A percentile compares a stretch with the other conserved stretches of the same genome.
These are phyloP conservation scores for Spinus pinus DNA, from an alignment of 2,797 vertebrate genomes.

Conservation along the genomic window DNA sequence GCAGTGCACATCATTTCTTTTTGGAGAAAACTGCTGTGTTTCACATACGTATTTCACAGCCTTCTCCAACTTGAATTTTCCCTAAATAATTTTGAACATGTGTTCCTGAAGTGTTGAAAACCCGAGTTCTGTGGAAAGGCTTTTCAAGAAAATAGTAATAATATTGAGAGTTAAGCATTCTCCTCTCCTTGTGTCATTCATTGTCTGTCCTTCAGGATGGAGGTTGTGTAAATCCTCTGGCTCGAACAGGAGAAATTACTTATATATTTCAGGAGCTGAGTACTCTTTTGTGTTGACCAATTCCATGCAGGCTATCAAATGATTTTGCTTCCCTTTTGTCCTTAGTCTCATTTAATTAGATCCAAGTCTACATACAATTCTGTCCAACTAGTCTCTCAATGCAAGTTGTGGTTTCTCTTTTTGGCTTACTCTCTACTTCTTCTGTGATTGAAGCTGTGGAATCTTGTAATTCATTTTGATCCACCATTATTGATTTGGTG, in stretches of 20 bases:
- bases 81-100: neutral
- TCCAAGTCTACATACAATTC: conserved; percentile 68
- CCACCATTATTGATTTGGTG: conserved; percentile 81
- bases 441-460: conserved; percentile 74
- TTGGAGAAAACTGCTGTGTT: neutral
- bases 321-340: conserved; percentile 65
- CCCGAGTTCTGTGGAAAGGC: neutral
- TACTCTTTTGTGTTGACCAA: conserved; percentile 55
- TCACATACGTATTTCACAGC: neutral
- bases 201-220: neutral
- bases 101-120: neutral
- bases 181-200: neutral
- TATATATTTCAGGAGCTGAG: conserved; percentile 26
- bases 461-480: conserved; percentile 82
- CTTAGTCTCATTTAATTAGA: conserved; percentile 76
- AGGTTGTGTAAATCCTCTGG: neutral
- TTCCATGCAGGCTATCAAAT: conserved; percentile 48
- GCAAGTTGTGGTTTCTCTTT: conserved; percentile 73
- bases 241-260: neutral
- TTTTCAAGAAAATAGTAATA: neutral
- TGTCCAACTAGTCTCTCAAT: conserved; percentile 74
- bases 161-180: neutral
- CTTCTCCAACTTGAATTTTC: neutral
- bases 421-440: conserved; percentile 74
- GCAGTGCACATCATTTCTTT: neutral